These are phyloP conservation scores for Propithecus coquereli DNA, from an alignment of 2,113 vertebrate genomes.

Conservation along the genomic window DNA sequence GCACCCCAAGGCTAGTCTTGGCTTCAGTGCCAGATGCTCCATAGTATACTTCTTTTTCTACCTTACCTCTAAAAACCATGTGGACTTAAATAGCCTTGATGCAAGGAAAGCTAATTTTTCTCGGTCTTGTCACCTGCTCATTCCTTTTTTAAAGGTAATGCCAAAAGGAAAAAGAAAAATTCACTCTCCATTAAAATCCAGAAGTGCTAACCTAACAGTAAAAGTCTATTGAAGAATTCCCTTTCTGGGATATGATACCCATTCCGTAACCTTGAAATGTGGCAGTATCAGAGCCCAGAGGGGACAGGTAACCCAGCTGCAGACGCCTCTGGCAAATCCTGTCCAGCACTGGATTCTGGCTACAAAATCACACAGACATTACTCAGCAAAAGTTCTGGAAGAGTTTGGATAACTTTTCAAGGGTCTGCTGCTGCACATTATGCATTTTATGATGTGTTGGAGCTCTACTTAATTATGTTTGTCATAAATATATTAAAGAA, in stretches of 20 bases:
- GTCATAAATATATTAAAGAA: conserved; percentile 29
- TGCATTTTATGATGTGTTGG: conserved; percentile 35
- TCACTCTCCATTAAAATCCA: neutral
- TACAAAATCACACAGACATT: conserved; percentile 44
- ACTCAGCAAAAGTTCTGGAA: conserved; percentile 24
- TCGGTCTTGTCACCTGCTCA: neutral
- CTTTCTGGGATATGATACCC: neutral
- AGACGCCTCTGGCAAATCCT: neutral
- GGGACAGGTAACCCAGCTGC: neutral
- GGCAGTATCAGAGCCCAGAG: neutral
- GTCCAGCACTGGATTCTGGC: neutral
- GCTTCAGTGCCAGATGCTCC: neutral
- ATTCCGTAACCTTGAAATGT: neutral
- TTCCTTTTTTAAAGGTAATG: neutral
- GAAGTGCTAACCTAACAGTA: neutral
- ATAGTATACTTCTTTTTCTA: neutral
- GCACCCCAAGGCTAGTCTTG: neutral
- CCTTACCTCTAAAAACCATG: neutral
- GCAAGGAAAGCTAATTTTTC: neutral
- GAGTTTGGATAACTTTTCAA: conserved; percentile 57
- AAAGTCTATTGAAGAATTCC: neutral
- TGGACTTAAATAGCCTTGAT: neutral
- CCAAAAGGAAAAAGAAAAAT: neutral
- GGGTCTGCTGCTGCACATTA: conserved; percentile 35
- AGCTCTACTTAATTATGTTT: conserved; percentile 48